Evolutionary conservation across 2,797 vertebrate species (phyloP), one percentile per base, ranked within the genome.

Genomic region (Anomalospiza imberbis): DNA sequence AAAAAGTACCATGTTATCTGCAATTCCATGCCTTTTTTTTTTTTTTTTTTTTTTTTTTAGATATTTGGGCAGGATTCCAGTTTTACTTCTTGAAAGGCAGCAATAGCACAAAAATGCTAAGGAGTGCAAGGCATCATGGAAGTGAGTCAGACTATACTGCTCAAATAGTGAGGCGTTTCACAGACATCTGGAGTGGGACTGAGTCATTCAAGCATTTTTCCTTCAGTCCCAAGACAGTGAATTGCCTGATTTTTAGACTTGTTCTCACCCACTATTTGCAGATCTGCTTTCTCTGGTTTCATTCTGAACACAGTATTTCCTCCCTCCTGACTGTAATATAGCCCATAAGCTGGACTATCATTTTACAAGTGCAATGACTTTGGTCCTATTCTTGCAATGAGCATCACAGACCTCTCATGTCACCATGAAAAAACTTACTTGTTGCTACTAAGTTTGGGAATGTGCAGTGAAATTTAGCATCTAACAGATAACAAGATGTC

Each of bases 201-300:
- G 94, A 95, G 82, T 95, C 96, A 95, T 93, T 89, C 68, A 66
- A 88, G 79, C 88, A 84, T 85, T 93, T 95, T 62, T 95, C 87
- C 82, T 55, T 94, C 72, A 58, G 89, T 54, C 85, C 32, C 44
- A 92, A 95, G 91, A 94, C 42, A 95, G 86, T 40, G 42, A 88
- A 91, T 36, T 89, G 84, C 58, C 87, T 66, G 87, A 58, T 61
- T 94, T 89, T 85, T 25, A 85, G n/a, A 48, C 78, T 62, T 31
- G 17, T 68, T 91, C 81, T 95, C 78, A 88, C 86, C 54, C 81
- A 48, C 85, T 75, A 10, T 68, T 89, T 62, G 78, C 86, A 92
- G 65, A 92, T 94, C 93, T 86, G 84, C 80, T 88, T 96, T 94
- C 92, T 91, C 85, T 72, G n/a, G 85, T 96, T 97, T 96, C 84